A percentile compares a stretch with the other conserved stretches of the same genome.
phyloP scores from a whole-genome alignment of 2,113 vertebrate genomes.

The Macrotis lagotis region DNA sequence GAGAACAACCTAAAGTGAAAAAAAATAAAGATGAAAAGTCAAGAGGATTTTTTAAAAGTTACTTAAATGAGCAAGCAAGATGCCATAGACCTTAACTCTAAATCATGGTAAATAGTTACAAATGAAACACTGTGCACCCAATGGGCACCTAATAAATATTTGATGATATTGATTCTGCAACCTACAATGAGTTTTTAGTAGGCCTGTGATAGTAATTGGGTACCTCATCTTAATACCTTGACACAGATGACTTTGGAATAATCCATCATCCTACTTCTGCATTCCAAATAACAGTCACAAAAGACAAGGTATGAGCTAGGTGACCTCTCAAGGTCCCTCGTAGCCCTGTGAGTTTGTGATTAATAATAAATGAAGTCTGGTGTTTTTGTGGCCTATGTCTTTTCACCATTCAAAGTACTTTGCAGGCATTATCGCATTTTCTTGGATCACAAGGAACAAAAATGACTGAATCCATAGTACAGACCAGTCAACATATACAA shows the following conservation, averaged over 20 bases:
- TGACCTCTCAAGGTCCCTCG: slow-evolving; percentile 29
- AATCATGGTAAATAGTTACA: slow-evolving; percentile 69
- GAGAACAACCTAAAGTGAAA: slow-evolving; percentile 28
- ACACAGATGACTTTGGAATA: slow-evolving; percentile 62
- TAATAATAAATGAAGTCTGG: slow-evolving; percentile 35
- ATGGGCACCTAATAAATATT: slow-evolving; percentile 65
- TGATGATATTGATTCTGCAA: slow-evolving; percentile 70
- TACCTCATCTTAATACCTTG: slow-evolving; percentile 71
- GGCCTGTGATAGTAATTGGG: slow-evolving; percentile 69
- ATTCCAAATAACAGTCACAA: slow-evolving; percentile 58
- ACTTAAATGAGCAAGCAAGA: slow-evolving; percentile 55
- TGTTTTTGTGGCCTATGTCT: slow-evolving; percentile 51
- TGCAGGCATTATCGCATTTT: slow-evolving; percentile 19
- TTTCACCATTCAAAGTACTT: slow-evolving; percentile 40
- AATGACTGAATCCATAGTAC: background rate
- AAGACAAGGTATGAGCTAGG: slow-evolving; percentile 19
- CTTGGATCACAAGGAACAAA: slow-evolving; percentile 44
- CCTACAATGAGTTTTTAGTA: slow-evolving; percentile 63
- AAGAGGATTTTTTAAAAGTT: slow-evolving; percentile 40
- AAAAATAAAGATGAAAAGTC: background rate
- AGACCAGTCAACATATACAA: slow-evolving; percentile 22
- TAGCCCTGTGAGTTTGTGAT: slow-evolving; percentile 42
- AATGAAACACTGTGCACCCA: slow-evolving; percentile 62
- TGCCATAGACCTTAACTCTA: slow-evolving; percentile 40
- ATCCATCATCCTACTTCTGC: slow-evolving; percentile 55